Base-by-base conservation (phyloP, 2,113 vertebrate species). In the Oophaga pumilio region DNA sequence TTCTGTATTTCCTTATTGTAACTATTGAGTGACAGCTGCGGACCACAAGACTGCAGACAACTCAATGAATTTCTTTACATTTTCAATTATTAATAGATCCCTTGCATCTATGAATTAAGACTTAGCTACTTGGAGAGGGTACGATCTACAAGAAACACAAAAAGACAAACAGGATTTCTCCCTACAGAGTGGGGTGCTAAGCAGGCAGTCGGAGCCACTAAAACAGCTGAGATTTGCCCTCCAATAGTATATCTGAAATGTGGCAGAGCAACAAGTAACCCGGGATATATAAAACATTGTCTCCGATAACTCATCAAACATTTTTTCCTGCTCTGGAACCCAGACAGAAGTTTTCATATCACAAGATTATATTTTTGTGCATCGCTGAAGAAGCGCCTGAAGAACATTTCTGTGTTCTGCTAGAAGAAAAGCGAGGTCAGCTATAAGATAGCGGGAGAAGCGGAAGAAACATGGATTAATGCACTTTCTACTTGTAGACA, bases 331-430 rank as follows among this genome's bases (percentile, higher is more conserved):
- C 26, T 66, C 71, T 28, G 71, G 73, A 77, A 53, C 17, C 11
- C 81, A 22, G 80, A 82, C 56, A 77, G 43, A 84, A 53, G 59
- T 83, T 88, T 84, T 66, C 20, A 66, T 77, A 82, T 82, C 76
- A 60, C n/a, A 43, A 56, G 68, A 88, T 88, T 84, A 88, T 26
- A 84, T 88, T 88, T 86, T 82, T 84, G 59, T 87, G 86, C 87
- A 69, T 68, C 59, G 50, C 33, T 76, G 59, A 82, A 88, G 26
- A 24, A 88, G 83, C 83, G 56, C 69, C 68, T 50, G 76, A 78
- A 79, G 76, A 56, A 86, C 33, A 66, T 66, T 68, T 77, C 71
- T 83, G 11, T 82, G 71, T 88, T 88, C 59, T 88, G 74, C 50
- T 22, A 57, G 18, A 84, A 84, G 80, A 88, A 77, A 83, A 77